Evolutionary conservation across 2,113 vertebrate species (phyloP).

Genomic region (Trochalopteron elliotii): DNA sequence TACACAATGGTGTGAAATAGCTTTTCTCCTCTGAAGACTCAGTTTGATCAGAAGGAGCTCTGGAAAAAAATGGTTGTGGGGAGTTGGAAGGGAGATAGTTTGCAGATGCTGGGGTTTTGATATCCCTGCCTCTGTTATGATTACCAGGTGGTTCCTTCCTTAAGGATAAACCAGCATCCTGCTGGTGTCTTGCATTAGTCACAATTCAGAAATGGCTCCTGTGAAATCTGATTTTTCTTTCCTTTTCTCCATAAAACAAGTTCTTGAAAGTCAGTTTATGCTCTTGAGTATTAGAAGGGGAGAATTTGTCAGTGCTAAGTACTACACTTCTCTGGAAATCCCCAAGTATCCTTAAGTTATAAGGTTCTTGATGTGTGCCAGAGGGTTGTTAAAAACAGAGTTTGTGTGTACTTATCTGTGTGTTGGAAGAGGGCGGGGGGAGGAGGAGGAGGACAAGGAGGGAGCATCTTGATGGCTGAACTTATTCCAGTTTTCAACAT

Average conservation of each 20-base stretch:
- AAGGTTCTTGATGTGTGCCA: not conserved
- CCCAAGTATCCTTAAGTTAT: not conserved
- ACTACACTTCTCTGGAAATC: not conserved
- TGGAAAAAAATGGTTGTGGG: not conserved
- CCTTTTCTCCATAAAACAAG: not conserved
- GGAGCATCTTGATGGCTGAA: not conserved
- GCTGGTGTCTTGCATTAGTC: not conserved
- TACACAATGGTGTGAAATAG: not conserved
- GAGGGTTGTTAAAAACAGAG: not conserved
- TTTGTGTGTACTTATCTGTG: not conserved
- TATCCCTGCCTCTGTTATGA: not conserved
- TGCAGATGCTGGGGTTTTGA: not conserved
- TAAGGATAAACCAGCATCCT: not conserved
- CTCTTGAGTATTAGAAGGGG: not conserved
- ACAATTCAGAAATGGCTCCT: not conserved
- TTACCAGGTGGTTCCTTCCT: not conserved
- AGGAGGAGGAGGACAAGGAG: no score
- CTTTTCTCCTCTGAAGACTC: not conserved
- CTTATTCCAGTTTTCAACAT: not conserved
- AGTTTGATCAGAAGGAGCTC: not conserved
- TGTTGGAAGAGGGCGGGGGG: accelerated
- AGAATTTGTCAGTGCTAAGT: not conserved
- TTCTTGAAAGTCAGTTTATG: not conserved
- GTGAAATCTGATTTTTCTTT: not conserved
- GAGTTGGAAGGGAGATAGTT: not conserved